These are phyloP conservation scores for Xanthia togata DNA, from an alignment of 2,888 invertebrate species.

Conservation along the genomic window DNA sequence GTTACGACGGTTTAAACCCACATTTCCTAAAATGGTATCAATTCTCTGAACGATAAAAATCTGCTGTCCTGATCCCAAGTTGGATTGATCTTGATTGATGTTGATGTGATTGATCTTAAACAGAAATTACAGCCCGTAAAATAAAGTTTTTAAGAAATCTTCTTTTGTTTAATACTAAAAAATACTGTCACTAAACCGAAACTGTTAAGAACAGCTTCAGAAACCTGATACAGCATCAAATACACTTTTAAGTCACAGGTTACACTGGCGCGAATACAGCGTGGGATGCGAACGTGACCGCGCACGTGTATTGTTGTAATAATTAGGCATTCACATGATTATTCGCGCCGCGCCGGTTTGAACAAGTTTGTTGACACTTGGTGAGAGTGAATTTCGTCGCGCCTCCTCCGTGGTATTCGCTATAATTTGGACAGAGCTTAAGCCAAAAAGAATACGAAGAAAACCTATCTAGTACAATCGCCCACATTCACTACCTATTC, in stretches of 20 bases:
- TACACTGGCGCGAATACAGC: not conserved
- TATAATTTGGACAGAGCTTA: not conserved
- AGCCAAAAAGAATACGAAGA: not conserved
- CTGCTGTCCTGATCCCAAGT: not conserved
- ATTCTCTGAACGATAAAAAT: not conserved
- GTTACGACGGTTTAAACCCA: not conserved
- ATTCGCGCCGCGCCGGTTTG: not conserved
- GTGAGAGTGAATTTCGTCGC: not conserved
- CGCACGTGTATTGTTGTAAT: too few species aligned
- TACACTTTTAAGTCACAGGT: not conserved
- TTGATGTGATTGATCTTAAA: not conserved
- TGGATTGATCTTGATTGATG: too few species aligned
- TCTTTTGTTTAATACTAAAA: not conserved
- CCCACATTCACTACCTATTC: not conserved
- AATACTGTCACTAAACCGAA: not conserved
- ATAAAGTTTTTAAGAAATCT: not conserved
- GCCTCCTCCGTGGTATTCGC: not conserved
- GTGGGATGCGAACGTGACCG: too few species aligned
- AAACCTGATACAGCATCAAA: constrained; percentile 27
- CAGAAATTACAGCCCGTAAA: not conserved
- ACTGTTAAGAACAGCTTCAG: not conserved
- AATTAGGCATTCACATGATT: not conserved
- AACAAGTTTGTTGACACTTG: not conserved
- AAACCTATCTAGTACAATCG: not conserved
- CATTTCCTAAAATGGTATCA: not conserved